Evolutionary conservation across 2,888 invertebrate genomes (phyloP).

Genomic region (Drosophila meridiana): DNA sequence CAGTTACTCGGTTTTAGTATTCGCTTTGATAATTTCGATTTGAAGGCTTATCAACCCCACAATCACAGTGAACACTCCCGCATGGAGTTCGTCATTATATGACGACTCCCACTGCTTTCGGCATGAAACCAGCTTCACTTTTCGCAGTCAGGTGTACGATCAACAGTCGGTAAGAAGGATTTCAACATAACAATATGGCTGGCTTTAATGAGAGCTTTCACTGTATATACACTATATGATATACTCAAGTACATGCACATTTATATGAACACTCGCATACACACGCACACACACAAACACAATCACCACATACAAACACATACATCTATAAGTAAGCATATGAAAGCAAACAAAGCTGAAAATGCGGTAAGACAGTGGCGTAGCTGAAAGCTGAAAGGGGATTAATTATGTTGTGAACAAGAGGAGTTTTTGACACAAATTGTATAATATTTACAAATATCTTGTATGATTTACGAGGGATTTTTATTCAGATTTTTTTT

Average conservation of each 20-base stretch:
- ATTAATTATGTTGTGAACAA: neutral
- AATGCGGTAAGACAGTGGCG: constrained; percentile 75
- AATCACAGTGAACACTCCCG: constrained; percentile 39
- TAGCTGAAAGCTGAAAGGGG: constrained; percentile 18
- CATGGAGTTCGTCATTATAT: neutral
- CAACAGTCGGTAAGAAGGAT: constrained; percentile 34
- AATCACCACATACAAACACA: constrained; percentile 49
- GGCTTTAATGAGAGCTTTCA: constrained; percentile 67
- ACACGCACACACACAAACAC: constrained; percentile 34
- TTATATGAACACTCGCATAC: constrained; percentile 55
- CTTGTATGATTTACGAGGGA: too few relatives aligned
- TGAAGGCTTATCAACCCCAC: constrained; percentile 72
- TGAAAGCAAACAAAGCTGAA: constrained; percentile 81
- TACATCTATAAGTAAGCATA: constrained; percentile 73
- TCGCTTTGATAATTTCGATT: constrained; percentile 74
- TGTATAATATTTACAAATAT: neutral
- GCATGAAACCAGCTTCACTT: neutral
- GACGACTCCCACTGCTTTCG: neutral
- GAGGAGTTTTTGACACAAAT: neutral
- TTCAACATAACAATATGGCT: constrained; percentile 22
- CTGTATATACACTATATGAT: constrained; percentile 71
- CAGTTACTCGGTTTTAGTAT: constrained; percentile 44
- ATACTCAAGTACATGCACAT: constrained; percentile 74
- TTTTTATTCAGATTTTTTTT: too few relatives aligned
- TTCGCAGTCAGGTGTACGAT: constrained; percentile 34